Percentiles rank a stretch among this genome's conserved stretches.
Conservation (phyloP, 2,113 vertebrate genomes). For the Lepus timidus region DNA sequence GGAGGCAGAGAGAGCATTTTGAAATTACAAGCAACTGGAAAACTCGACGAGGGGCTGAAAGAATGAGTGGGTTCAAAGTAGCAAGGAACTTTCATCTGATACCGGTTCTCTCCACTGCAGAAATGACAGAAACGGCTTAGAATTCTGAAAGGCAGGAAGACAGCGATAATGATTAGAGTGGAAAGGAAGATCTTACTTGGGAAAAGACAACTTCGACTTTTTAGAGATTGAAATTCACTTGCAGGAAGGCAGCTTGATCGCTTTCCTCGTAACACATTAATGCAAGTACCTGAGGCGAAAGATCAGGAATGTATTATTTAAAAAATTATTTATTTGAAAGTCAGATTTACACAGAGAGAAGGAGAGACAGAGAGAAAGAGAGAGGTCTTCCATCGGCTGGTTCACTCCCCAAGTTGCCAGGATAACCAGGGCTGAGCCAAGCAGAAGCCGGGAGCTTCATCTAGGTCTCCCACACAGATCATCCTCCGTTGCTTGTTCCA, state of each 20-base stretch:
- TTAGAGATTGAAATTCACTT: background rate
- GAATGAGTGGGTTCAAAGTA: background rate
- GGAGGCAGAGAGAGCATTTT: background rate
- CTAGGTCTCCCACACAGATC: too few relatives aligned
- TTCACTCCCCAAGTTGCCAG: too few relatives aligned
- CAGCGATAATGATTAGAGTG: background rate
- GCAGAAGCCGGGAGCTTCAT: too few relatives aligned
- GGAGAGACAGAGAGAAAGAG: too few relatives aligned
- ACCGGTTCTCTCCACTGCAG: background rate
- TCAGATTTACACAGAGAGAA: too few relatives aligned
- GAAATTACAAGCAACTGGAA: background rate
- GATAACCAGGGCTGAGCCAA: too few relatives aligned
- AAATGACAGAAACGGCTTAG: background rate
- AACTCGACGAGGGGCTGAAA: background rate
- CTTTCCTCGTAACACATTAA: background rate
- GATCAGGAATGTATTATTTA: background rate
- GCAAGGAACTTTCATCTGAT: background rate
- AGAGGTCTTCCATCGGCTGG: too few relatives aligned
- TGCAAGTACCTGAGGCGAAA: background rate
- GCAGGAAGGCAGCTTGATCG: background rate
- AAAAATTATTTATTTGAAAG: too few relatives aligned
- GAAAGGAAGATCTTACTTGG: background rate
- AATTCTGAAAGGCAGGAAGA: constrained; percentile 3
- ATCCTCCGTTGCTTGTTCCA: too few relatives aligned
- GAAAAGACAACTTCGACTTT: background rate